Percentiles rank a stretch among this genome's conserved stretches.
These are phyloP conservation scores for Ptychochromis oligacanthus DNA, from an alignment of 2,113 vertebrate species.

Conservation along the genomic window DNA sequence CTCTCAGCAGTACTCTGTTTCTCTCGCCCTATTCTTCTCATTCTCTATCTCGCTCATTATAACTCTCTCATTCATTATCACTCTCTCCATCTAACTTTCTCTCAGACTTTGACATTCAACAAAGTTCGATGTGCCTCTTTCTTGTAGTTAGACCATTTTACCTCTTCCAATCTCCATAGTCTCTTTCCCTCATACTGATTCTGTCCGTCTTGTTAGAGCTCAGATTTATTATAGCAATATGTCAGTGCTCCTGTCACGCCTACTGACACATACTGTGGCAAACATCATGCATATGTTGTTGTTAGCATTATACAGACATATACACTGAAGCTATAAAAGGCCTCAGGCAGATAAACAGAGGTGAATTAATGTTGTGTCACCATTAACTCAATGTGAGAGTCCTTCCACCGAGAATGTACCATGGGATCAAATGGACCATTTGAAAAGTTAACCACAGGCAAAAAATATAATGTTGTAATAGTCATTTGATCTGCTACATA, in stretches of 20 bases:
- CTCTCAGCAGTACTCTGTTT: slow-evolving; percentile 34
- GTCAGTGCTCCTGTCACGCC: slow-evolving; percentile 53
- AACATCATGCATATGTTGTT: slow-evolving; percentile 64
- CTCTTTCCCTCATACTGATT: slow-evolving; percentile 23
- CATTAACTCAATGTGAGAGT: slow-evolving; percentile 25
- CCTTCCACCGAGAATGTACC: not conserved
- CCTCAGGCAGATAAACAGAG: slow-evolving; percentile 24
- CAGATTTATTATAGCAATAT: slow-evolving; percentile 66
- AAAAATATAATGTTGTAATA: not conserved
- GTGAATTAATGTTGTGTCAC: slow-evolving; percentile 34
- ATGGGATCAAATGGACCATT: slow-evolving; percentile 11
- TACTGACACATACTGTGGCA: slow-evolving; percentile 55
- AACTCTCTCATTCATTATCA: slow-evolving; percentile 61
- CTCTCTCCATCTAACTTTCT: slow-evolving; percentile 44
- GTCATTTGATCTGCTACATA: not conserved
- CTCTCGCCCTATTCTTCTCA: slow-evolving; percentile 16
- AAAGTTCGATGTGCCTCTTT: slow-evolving; percentile 35
- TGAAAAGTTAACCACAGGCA: not conserved
- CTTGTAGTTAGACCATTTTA: slow-evolving; percentile 29
- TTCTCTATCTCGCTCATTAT: slow-evolving; percentile 51
- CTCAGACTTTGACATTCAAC: slow-evolving; percentile 35
- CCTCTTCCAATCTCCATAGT: slow-evolving; percentile 11
- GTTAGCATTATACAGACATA: slow-evolving; percentile 46
- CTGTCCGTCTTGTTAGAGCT: slow-evolving; percentile 59
- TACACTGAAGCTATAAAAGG: slow-evolving; percentile 38